Evolutionary conservation across 2,888 invertebrate genomes (phyloP).

Genomic region (Morpho achilles): DNA sequence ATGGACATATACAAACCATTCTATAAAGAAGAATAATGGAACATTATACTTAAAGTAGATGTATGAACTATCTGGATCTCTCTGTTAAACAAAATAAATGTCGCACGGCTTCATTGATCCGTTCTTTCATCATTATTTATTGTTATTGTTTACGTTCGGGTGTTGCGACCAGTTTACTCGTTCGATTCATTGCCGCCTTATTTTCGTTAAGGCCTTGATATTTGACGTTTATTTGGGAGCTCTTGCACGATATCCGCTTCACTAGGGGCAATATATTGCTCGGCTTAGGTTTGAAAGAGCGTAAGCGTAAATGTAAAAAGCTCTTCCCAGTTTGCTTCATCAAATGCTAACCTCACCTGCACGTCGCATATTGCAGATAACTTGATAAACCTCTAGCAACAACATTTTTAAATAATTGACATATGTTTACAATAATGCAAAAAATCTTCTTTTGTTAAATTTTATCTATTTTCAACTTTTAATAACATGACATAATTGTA

Average conservation of each 20-base stretch:
- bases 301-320: background rate
- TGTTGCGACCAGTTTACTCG: conserved; percentile 13
- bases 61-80: background rate
- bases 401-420: no score
- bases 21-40: no score
- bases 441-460: no score
- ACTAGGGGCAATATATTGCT: background rate
- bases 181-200: conserved; percentile 14
- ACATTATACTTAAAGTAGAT: no score
- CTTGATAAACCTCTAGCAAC: no score
- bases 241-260: conserved; percentile 1
- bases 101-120: conserved; percentile 9
- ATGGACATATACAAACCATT: no score
- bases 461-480: no score
- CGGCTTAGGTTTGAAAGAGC: background rate
- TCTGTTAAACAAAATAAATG: conserved; percentile 13
- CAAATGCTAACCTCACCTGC: no score
- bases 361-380: no score
- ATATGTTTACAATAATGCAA: no score
- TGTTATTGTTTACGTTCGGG: conserved; percentile 17
- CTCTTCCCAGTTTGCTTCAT: no score
- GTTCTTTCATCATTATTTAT: conserved; percentile 19
- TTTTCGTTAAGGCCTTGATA: conserved; percentile 29
- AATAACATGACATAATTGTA: no score
- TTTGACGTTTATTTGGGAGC: conserved; percentile 47